These are phyloP conservation scores for Peromyscus californicus DNA, from an alignment of 2,113 vertebrate genomes.

Conservation along the genomic window DNA sequence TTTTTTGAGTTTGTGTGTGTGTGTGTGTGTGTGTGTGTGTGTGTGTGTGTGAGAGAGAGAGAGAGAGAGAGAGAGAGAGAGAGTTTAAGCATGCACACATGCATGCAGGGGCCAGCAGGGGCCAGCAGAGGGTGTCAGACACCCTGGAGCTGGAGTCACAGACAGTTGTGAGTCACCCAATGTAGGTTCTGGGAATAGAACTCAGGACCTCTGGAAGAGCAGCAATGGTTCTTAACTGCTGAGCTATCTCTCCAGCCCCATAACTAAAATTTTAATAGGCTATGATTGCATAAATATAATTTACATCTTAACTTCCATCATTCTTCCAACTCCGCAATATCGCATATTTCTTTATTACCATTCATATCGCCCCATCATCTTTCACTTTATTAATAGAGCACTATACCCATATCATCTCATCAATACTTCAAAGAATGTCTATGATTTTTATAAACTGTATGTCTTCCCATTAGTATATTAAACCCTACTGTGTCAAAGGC, in stretches of 20 bases:
- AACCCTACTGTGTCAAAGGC: neutral
- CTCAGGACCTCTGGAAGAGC: neutral
- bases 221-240: neutral
- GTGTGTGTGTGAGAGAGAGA: neutral
- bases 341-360: neutral
- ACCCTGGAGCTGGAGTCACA: neutral
- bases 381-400: neutral
- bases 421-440: neutral
- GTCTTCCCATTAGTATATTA: neutral
- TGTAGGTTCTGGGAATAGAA: neutral
- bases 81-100: neutral
- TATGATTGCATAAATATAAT: neutral
- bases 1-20: neutral
- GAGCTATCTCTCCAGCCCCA: neutral
- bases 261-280: neutral
- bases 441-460: neutral
- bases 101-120: neutral
- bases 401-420: neutral
- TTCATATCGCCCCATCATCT: neutral
- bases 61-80: neutral
- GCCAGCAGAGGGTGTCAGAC: neutral
- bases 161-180: neutral
- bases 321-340: neutral
- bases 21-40: neutral
- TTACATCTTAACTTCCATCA: neutral